Evolutionary conservation across 2,113 vertebrate species (phyloP).

Genomic region (Phalacrocorax aristotelis): DNA sequence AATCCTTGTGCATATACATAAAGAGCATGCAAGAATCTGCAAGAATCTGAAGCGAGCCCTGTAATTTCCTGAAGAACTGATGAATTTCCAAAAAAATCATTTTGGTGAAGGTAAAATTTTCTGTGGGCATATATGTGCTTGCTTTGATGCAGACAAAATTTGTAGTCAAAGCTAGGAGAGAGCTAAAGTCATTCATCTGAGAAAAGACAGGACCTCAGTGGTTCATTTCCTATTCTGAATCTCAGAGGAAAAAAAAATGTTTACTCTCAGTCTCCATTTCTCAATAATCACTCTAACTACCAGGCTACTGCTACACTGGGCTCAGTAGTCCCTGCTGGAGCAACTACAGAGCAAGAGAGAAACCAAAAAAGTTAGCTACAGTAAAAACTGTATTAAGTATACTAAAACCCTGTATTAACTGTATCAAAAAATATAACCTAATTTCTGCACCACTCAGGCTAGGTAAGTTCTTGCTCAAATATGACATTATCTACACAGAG

Average conservation of each 20-base stretch:
- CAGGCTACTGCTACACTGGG: neutral
- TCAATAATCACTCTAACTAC: neutral
- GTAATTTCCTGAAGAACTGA: neutral
- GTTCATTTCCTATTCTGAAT: slow-evolving; percentile 10
- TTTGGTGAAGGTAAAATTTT: neutral
- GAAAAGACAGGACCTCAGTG: neutral
- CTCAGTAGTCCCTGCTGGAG: neutral
- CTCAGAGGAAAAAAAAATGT: neutral
- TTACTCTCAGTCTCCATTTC: neutral
- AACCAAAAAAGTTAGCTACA: neutral
- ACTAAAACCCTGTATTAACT: neutral
- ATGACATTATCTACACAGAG: neutral
- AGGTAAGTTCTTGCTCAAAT: neutral
- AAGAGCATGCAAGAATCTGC: neutral
- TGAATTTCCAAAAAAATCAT: neutral
- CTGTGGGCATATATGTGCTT: neutral
- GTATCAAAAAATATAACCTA: neutral
- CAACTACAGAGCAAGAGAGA: neutral
- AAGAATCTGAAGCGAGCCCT: neutral
- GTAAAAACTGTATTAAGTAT: neutral
- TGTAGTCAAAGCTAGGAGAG: neutral
- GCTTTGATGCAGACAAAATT: neutral
- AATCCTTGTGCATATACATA: neutral
- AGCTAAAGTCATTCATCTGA: slow-evolving; percentile 6
- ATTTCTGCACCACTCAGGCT: neutral